Conservation (phyloP, 2,113 vertebrate species). For the Cacatua alba region DNA sequence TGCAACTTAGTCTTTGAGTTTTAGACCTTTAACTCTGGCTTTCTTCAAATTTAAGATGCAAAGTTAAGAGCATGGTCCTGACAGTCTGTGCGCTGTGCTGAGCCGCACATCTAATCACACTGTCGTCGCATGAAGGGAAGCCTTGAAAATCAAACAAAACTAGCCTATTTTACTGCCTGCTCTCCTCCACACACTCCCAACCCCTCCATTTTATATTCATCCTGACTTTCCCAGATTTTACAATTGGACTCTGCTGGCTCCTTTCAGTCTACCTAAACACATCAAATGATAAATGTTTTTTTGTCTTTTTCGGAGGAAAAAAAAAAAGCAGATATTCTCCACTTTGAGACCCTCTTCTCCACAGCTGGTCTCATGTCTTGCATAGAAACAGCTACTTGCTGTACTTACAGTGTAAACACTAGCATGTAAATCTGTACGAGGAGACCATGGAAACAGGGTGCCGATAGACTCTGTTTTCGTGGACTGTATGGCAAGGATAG, state of each 20-base stretch:
- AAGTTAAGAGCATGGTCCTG: neutral
- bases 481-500: neutral
- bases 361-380: neutral
- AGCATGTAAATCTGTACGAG: neutral
- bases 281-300: neutral
- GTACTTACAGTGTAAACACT: neutral
- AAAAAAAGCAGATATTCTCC: neutral
- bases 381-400: neutral
- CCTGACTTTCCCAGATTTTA: neutral
- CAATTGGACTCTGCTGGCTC: neutral
- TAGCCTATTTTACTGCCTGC: neutral
- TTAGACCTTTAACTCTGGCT: neutral
- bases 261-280: neutral
- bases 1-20: neutral
- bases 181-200: neutral
- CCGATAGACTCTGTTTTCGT: neutral
- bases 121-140: neutral
- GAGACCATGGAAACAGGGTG: neutral
- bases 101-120: neutral
- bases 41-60: neutral
- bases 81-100: neutral
- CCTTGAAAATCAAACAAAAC: neutral
- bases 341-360: neutral
- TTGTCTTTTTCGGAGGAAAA: neutral
- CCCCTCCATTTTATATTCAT: neutral